A percentile compares a stretch with the other conserved stretches of the same genome.
Evolutionary conservation across 2,888 invertebrate genomes (phyloP).

Genomic region (Scaptomyza flava): DNA sequence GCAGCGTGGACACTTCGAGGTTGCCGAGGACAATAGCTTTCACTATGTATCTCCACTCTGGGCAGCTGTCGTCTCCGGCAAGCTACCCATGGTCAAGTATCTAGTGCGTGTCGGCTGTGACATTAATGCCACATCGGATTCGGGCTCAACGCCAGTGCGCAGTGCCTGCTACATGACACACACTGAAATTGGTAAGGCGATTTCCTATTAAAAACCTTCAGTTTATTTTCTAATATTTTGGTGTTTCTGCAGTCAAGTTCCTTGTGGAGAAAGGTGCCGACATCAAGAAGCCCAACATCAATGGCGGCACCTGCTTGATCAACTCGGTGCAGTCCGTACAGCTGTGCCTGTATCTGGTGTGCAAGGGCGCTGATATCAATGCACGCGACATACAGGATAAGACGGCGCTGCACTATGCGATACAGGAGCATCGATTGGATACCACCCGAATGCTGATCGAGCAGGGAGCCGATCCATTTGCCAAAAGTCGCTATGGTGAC

Average conservation of each 20-base stretch:
- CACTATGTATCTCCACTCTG: slow-evolving; percentile 95
- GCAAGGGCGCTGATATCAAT: slow-evolving; percentile 93
- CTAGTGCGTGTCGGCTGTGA: slow-evolving; percentile 91
- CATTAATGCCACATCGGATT: slow-evolving; percentile 94
- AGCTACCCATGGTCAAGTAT: slow-evolving; percentile 90
- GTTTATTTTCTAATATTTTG: not conserved
- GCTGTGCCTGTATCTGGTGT: slow-evolving; percentile 91
- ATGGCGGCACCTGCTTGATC: slow-evolving; percentile 96
- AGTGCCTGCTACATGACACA: slow-evolving; percentile 97
- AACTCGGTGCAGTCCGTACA: slow-evolving; percentile 95
- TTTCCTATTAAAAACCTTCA: not conserved
- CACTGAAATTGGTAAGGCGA: slow-evolving; percentile 87
- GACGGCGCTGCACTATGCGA: slow-evolving; percentile 97
- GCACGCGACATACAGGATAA: slow-evolving; percentile 95
- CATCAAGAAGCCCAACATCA: slow-evolving; percentile 92
- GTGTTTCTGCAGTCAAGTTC: slow-evolving; percentile 86
- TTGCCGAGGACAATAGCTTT: slow-evolving; percentile 89
- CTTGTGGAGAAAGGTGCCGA: slow-evolving; percentile 92
- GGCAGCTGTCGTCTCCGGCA: slow-evolving; percentile 96
- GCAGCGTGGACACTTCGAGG: slow-evolving; percentile 93
- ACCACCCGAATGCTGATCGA: slow-evolving; percentile 92
- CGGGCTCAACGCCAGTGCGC: slow-evolving; percentile 94
- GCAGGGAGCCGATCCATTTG: slow-evolving; percentile 91
- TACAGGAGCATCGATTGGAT: slow-evolving; percentile 92
- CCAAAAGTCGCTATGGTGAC: slow-evolving; percentile 92